Base-by-base conservation (phyloP, 1,140 invertebrate species). In the Drosophila kikkawai region DNA sequence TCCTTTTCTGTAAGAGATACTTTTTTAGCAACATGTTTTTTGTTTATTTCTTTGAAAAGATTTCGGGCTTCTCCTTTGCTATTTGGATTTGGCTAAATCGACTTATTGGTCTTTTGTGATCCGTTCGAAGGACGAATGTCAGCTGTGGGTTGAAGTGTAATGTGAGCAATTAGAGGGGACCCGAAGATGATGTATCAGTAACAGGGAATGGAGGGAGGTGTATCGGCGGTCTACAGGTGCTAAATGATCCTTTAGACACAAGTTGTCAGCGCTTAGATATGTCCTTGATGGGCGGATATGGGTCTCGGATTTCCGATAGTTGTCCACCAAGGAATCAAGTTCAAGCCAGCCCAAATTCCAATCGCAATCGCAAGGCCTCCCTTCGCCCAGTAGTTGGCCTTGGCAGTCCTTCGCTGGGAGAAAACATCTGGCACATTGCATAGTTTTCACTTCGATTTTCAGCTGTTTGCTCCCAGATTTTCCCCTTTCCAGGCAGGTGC, bases 41-140 rank as follows among this genome's bases (percentile, higher is more conserved):
- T 87, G 83, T 81, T 71, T 51, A 22, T 66, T 59, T 50, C 64
- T 50, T 50, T 65, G 75, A 70, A 83, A 73, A 76, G 82, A 86
- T 64, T 48, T 78, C 11, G 47, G 56, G 39, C 32, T 55, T 45
- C n/a, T 26, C 3, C 12, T 39, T 17, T n/a, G 26, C 26, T 39
- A 37, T 37, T 47, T 64, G 15, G 45, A 64, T 47, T 29, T 59
- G 60, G 51, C 36, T 65, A 79, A 55, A 73, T 81, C 85, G 84
- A 87, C 84, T 87, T 87, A 87, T 87, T 87, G 84, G 85, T 87
- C 84, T 68, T 77, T 74, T 86, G 82, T 86, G 37, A 19, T 32
- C 32, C 47, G 19, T 51, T 56, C 53, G 53, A 79, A 79, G 82
- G 82, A 82, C 75, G 86, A 86, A 82, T 86, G 85, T 88, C 80